Percentiles rank a stretch among this genome's conserved stretches.
Evolutionary conservation across 2,797 vertebrate genomes (phyloP).

Genomic region (Cossypha polioptera): DNA sequence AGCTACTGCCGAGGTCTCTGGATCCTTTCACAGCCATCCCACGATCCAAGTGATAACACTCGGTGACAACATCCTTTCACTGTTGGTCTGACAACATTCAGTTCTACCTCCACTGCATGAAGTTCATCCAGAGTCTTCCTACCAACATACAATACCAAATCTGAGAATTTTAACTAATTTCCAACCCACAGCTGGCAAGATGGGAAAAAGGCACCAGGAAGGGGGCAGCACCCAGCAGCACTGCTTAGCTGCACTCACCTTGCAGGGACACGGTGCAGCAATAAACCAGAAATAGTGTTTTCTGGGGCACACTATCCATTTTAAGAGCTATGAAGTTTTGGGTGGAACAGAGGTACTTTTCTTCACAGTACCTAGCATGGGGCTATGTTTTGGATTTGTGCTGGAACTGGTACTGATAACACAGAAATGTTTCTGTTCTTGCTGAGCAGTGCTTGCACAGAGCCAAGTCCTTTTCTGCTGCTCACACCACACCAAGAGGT

Average conservation of each 20-base stretch:
- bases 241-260: too few relatives aligned
- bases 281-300: background rate
- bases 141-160: background rate
- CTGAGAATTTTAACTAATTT: background rate
- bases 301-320: background rate
- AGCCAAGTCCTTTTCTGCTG: background rate
- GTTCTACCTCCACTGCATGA: background rate
- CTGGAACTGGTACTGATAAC: background rate
- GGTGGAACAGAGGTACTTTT: background rate
- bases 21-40: background rate
- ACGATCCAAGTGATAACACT: accelerated
- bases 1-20: accelerated
- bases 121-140: background rate
- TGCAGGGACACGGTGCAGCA: background rate
- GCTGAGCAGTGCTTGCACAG: too few relatives aligned
- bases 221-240: background rate
- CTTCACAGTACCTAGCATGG: background rate
- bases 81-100: background rate
- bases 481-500: background rate
- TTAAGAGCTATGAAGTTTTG: background rate
- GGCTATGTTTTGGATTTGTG: background rate
- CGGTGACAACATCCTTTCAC: background rate
- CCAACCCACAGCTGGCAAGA: background rate
- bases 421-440: background rate
- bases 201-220: background rate